Evolutionary conservation across 92 coral and sea anemone species (phyloP).

Genomic region (Zoanthus gigantus): DNA sequence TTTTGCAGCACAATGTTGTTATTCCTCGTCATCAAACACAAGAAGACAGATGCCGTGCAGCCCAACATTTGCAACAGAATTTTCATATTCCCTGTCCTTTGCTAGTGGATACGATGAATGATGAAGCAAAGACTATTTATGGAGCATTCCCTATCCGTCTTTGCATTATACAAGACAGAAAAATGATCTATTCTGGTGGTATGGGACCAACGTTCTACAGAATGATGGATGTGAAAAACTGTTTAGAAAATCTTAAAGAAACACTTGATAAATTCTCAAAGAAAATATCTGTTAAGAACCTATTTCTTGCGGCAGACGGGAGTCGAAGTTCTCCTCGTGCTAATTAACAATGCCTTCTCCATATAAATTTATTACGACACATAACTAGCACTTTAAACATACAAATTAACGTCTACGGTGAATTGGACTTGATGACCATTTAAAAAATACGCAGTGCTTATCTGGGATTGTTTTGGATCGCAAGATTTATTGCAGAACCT

Average conservation of each 20-base stretch:
- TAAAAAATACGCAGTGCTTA: too few relatives aligned
- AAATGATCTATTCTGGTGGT: constrained; percentile 53
- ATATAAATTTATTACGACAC: not conserved
- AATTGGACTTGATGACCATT: too few relatives aligned
- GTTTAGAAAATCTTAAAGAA: constrained; percentile 10
- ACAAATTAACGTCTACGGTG: not conserved
- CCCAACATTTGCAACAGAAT: constrained; percentile 63
- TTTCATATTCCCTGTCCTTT: constrained; percentile 66
- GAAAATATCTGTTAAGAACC: not conserved
- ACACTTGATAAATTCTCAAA: constrained; percentile 4
- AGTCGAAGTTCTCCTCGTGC: constrained; percentile 31
- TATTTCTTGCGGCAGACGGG: not conserved
- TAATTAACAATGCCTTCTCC: not conserved
- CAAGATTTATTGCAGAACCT: too few relatives aligned
- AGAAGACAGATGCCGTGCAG: constrained; percentile 57
- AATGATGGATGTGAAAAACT: constrained; percentile 3
- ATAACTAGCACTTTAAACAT: not conserved
- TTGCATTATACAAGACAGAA: constrained; percentile 56
- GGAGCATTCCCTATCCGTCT: constrained; percentile 61
- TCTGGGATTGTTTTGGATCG: too few relatives aligned
- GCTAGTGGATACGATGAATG: constrained; percentile 75
- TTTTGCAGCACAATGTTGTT: constrained; percentile 15
- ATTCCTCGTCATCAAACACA: constrained; percentile 34
- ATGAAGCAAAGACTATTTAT: constrained; percentile 53
- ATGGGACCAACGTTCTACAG: constrained; percentile 46